Evolutionary conservation across 2,797 vertebrate species (phyloP).

Genomic region (Gymnothorax javanicus): DNA sequence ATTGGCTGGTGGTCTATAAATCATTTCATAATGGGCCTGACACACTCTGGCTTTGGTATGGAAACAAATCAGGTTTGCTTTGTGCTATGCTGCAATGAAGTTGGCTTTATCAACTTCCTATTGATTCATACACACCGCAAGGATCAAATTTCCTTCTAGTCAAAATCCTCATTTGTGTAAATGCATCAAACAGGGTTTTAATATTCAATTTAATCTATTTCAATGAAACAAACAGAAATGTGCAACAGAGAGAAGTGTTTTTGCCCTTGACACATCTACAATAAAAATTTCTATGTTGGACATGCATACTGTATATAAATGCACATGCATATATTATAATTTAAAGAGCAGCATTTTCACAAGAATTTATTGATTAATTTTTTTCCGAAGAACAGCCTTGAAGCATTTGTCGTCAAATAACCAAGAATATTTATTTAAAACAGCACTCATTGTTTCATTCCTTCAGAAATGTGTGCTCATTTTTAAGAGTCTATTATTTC

Average conservation of each 20-base stretch:
- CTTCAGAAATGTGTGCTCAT: no score
- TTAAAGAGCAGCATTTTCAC: no score
- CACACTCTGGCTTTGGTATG: conserved; percentile 88
- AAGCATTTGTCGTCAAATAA: no score
- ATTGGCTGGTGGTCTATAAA: conserved; percentile 96
- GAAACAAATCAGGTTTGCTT: conserved; percentile 96
- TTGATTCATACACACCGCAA: conserved; percentile 88
- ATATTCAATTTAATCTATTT: conserved; percentile 45
- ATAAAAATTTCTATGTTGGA: no score
- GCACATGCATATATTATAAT: no score
- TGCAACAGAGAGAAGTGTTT: neutral
- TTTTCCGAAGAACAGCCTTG: no score
- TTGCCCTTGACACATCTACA: neutral
- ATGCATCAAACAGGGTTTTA: conserved; percentile 80
- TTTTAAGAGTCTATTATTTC: no score
- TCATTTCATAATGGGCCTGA: conserved; percentile 92
- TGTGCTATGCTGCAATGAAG: conserved; percentile 93
- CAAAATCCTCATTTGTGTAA: conserved; percentile 85
- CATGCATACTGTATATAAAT: no score
- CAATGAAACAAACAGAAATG: neutral
- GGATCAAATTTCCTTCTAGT: conserved; percentile 78
- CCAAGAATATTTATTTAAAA: neutral
- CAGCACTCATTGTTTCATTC: neutral
- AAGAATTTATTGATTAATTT: no score
- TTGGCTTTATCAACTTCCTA: conserved; percentile 96